These are phyloP conservation scores for Chymomyza costata DNA, from an alignment of 1,140 invertebrate genomes.

Conservation along the genomic window DNA sequence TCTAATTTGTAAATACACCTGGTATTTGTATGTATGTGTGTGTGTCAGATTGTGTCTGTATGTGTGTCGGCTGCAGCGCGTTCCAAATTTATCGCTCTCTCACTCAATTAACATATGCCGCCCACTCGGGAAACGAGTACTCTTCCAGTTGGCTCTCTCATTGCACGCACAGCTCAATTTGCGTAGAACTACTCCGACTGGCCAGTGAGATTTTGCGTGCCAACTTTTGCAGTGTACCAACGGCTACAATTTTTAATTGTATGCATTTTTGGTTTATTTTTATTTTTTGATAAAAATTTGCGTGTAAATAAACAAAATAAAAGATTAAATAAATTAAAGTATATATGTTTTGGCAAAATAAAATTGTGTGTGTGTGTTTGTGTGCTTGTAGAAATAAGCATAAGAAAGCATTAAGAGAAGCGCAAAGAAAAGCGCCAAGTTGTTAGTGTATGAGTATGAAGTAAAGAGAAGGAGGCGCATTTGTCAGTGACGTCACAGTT, in stretches of 20 bases:
- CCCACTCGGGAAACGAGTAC: no score
- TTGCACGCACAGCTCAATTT: conserved; percentile 68
- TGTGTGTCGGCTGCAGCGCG: conserved; percentile 15
- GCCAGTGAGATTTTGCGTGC: conserved; percentile 70
- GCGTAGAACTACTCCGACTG: conserved; percentile 73
- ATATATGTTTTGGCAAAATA: conserved; percentile 16
- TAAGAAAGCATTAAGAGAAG: conserved; percentile 15
- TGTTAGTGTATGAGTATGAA: no score
- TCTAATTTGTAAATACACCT: conserved; percentile 29
- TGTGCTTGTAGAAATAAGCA: conserved; percentile 16
- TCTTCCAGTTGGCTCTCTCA: conserved; percentile 38
- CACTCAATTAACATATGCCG: no score
- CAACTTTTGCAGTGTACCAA: conserved; percentile 74
- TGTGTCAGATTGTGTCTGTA: background rate
- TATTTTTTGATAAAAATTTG: conserved; percentile 43
- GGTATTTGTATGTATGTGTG: background rate
- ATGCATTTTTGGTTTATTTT: conserved; percentile 23
- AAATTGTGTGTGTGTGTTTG: conserved; percentile 8
- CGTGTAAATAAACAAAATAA: conserved; percentile 68
- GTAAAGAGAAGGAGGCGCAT: no score
- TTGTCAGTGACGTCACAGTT: no score
- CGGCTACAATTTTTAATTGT: conserved; percentile 49
- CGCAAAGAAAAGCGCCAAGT: no score
- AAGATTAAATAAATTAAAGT: conserved; percentile 58
- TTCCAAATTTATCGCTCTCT: conserved; percentile 18